Evolutionary conservation across 2,888 invertebrate genomes (phyloP), one percentile per base, ranked within the genome.

Genomic region (Anticlea derivata): DNA sequence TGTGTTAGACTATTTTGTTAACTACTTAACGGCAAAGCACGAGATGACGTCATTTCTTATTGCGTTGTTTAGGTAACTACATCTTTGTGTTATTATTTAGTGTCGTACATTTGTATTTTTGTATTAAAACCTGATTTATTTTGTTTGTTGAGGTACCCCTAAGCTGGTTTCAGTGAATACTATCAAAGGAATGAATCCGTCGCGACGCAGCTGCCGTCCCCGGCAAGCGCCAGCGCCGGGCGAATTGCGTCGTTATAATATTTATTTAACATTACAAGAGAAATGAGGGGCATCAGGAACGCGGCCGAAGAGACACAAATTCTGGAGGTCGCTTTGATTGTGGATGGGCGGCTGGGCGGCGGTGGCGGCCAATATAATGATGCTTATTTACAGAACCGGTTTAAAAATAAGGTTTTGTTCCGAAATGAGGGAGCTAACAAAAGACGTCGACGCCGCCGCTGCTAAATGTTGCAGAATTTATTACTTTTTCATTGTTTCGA

Each of bases 381-480:
- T 46, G 49, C 45, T 55, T 48, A 55, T 55, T 57, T 45, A 39
- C 45, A 30, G 24, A 48, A 55, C 61, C 39, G 47, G 59, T 57
- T 63, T 58, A 31, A 59, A 54, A 55, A 65, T 59, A 41, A 63
- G 24, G 48, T 61, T 66, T 60, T 59, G 52, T 57, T 53, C 54
- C 50, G 43, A 65, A 59, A 60, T 60, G 53, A 58, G 53, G 43
- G 60, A 62, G 58, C 49, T 49, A 55, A 63, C 60, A 67, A 72
- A 63, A 46, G 56, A 43, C 30, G 37, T 33, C 46, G 29, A 12
- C 30, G 20, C 10, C 22, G 35, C 13, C 24, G 29, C 38, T 8
- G 50, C 35, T 41, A 43, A 54, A 52, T 46, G 27, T 51, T 50
- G 40, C 50, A 38, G 13, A 52, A 50, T 43, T 58, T 41, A 45